Evolutionary conservation across 2,113 vertebrate genomes (phyloP).

Genomic region (Cathartes aura): DNA sequence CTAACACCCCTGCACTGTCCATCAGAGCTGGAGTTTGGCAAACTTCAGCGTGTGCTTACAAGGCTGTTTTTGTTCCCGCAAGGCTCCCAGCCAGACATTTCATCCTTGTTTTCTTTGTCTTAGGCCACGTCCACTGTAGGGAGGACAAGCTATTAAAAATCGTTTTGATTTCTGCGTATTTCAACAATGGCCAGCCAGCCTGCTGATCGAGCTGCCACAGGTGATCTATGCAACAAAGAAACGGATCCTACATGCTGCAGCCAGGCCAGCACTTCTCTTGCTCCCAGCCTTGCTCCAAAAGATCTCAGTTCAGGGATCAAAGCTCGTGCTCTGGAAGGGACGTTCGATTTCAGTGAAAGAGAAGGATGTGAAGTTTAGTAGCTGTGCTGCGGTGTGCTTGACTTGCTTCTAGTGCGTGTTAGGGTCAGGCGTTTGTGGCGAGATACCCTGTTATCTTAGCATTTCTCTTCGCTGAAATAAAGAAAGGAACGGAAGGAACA

Average conservation of each 20-base stretch:
- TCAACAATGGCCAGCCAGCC: not conserved
- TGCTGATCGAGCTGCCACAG: not conserved
- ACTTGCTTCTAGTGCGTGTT: fast-evolving
- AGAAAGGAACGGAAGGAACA: not conserved
- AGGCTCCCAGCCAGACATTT: not conserved
- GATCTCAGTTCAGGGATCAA: not conserved
- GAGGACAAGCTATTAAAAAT: not conserved
- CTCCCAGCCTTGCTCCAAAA: not conserved
- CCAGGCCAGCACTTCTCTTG: not conserved
- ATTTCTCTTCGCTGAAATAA: not conserved
- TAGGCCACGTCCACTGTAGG: not conserved
- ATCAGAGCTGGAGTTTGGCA: not conserved
- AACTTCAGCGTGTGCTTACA: not conserved
- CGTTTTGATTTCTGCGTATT: not conserved
- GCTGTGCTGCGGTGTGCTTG: fast-evolving
- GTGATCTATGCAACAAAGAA: not conserved
- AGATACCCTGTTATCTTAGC: not conserved
- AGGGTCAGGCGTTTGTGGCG: not conserved
- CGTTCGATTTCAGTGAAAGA: not conserved
- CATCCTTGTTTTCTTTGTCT: conserved; percentile 39
- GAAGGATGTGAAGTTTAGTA: not conserved
- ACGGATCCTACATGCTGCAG: not conserved
- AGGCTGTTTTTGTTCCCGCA: conserved; percentile 27
- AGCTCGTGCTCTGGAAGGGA: not conserved
- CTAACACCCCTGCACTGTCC: not conserved